A percentile compares a stretch with the other conserved stretches of the same genome.
Evolutionary conservation across 2,113 vertebrate genomes (phyloP).

Genomic region (Neolamprologus sp.): DNA sequence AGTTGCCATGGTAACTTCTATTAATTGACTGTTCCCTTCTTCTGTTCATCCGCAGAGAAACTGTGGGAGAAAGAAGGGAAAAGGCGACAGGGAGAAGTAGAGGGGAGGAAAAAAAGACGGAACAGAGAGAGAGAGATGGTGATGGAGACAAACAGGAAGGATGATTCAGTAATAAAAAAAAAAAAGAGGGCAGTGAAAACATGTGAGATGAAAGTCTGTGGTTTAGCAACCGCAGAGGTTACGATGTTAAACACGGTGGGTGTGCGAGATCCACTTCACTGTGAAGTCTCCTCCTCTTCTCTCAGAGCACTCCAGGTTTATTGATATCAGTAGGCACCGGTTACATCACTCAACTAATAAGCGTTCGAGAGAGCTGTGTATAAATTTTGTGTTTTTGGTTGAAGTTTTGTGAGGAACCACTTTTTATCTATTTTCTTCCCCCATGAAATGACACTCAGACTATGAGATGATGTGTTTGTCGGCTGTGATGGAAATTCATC

Average conservation of each 20-base stretch:
- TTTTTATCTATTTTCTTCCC: neutral
- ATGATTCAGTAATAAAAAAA: neutral
- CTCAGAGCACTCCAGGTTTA: neutral
- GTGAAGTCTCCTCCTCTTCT: neutral
- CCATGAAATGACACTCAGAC: neutral
- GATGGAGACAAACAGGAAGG: neutral
- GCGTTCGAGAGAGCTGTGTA: neutral
- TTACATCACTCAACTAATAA: neutral
- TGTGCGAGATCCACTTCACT: neutral
- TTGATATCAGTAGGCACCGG: neutral
- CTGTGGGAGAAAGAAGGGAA: neutral
- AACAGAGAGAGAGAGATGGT: neutral
- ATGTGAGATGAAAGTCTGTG: neutral
- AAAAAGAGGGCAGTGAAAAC: neutral
- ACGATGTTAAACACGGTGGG: neutral
- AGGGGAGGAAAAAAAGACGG: neutral
- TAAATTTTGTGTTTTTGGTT: neutral
- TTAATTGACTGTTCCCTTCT: slow-evolving; percentile 41
- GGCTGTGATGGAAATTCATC: neutral
- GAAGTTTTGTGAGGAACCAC: neutral
- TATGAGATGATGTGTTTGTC: neutral
- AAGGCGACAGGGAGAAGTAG: neutral
- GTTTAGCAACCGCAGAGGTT: neutral
- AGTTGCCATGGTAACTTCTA: slow-evolving; percentile 53
- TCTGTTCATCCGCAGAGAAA: neutral